Evolutionary conservation across 2,113 vertebrate species (phyloP).

Genomic region (Azemiops feae): DNA sequence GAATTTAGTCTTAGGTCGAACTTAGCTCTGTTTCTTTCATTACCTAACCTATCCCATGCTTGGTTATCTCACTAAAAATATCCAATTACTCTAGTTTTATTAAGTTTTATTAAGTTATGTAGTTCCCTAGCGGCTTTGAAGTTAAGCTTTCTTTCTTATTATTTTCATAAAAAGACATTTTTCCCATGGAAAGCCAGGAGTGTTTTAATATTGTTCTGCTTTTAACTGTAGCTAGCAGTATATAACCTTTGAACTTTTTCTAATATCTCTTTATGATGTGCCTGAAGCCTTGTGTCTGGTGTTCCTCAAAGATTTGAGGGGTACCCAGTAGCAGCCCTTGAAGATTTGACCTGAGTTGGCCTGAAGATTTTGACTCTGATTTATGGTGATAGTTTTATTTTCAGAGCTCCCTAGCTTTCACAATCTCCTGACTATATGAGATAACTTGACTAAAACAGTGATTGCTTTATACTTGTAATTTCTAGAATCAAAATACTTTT

Average conservation of each 20-base stretch:
- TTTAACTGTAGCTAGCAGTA: neutral
- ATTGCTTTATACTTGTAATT: accelerated
- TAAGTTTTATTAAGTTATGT: neutral
- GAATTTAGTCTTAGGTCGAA: neutral
- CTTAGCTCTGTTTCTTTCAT: neutral
- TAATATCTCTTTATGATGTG: constrained; percentile 1
- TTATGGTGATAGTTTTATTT: neutral
- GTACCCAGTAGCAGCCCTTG: neutral
- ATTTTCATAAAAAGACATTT: neutral
- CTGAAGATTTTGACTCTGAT: accelerated
- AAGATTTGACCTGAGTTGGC: neutral
- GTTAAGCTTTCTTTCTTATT: neutral
- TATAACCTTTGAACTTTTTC: neutral
- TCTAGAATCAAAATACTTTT: accelerated
- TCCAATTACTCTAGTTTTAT: neutral
- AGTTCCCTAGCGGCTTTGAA: neutral
- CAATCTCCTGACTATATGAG: accelerated
- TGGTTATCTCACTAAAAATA: neutral
- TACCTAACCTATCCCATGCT: neutral
- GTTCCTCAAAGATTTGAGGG: neutral
- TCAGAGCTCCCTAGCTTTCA: neutral
- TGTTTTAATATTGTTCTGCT: constrained; percentile 3
- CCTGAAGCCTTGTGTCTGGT: neutral
- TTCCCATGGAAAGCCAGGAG: neutral
- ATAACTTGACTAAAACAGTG: neutral